These are phyloP conservation scores for Lepisosteus oculatus DNA, from an alignment of 2,113 vertebrate genomes.

Conservation along the genomic window DNA sequence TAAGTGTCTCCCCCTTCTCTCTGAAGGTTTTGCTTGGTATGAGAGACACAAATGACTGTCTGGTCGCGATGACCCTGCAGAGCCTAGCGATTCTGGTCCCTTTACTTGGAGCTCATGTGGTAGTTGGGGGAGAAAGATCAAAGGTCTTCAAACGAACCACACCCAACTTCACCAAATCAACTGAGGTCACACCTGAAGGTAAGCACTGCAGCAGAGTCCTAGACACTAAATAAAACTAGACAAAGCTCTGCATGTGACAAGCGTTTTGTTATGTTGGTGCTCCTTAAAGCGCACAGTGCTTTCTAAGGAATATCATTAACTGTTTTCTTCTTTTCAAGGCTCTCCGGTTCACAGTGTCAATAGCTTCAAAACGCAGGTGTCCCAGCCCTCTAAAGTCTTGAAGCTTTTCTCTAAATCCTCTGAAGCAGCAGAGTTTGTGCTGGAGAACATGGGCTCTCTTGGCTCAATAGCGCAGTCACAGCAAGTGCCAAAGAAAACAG, in stretches of 20 bases:
- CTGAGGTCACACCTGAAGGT: constrained; percentile 87
- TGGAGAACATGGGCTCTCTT: constrained; percentile 42
- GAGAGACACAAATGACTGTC: constrained; percentile 82
- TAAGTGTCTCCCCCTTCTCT: not conserved
- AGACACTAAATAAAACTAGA: too few species aligned
- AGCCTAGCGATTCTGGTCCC: constrained; percentile 89
- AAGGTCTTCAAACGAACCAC: constrained; percentile 94
- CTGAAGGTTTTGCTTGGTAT: constrained; percentile 88
- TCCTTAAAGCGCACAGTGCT: not conserved
- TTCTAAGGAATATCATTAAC: not conserved
- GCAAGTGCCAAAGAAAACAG: constrained; percentile 34
- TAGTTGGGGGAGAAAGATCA: constrained; percentile 88
- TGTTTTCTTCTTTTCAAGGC: constrained; percentile 46
- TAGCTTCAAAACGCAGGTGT: constrained; percentile 55
- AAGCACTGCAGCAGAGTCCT: constrained; percentile 31
- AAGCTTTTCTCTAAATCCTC: constrained; percentile 50
- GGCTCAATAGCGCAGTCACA: constrained; percentile 15
- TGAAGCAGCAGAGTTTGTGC: constrained; percentile 33
- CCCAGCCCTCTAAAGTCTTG: constrained; percentile 53
- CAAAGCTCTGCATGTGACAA: too few species aligned
- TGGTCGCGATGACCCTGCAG: constrained; percentile 88
- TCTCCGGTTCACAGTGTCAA: constrained; percentile 67
- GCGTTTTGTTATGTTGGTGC: too few species aligned
- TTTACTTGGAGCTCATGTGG: constrained; percentile 88
- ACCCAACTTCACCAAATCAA: constrained; percentile 86